Base-by-base conservation (phyloP, 1,140 invertebrate genomes). In the Augochlora pura region DNA sequence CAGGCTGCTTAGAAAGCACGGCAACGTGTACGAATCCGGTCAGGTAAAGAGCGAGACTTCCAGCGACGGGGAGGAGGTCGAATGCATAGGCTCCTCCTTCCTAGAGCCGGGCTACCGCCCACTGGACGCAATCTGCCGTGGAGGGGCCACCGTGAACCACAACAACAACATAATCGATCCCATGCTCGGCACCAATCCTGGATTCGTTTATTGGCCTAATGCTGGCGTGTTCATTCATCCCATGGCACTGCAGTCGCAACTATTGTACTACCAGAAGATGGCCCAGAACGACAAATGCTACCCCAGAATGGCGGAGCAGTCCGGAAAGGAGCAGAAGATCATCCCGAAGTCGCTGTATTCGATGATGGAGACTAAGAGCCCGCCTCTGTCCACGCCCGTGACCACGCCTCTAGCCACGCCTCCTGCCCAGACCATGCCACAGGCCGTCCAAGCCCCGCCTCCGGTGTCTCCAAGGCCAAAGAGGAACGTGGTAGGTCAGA, bases 251-350 rank as follows among this genome's bases (percentile, higher is more conserved):
- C 95, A 96, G 78, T 95, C 95, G 0, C 95, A 96, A 81, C 92
- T 96, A 21, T 89, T 96, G 18, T 96, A 96, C 87, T 96, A 96
- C 85, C 96, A 96, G 84, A 94, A 95, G 87, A 93, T 96, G 79
- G 94, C 95, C 0, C 93, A 94, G 38, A 91, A 89, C 42, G 92
- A 92, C 27, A 93, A 91, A 27, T 81, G 74, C 8, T 71, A 80
- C 0, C 21, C 84, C 0, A 77, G 59, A 7, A 9, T 16, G 0
- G 16, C 1, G 14, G 91, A 92, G 12, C 64, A 87, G 0, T 8
- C 70, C 2, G 77, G 88, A 0, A 89, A 90, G 23, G 89, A 92
- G 39, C 91, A 91, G 60, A 92, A 91, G 68, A 91, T 91, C 70
- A 89, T 90, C 1, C 90, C 91, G 0, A 93, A 93, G 42, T 88